Evolutionary conservation across 2,797 vertebrate species (phyloP).

Genomic region (Simalia tracyae): DNA sequence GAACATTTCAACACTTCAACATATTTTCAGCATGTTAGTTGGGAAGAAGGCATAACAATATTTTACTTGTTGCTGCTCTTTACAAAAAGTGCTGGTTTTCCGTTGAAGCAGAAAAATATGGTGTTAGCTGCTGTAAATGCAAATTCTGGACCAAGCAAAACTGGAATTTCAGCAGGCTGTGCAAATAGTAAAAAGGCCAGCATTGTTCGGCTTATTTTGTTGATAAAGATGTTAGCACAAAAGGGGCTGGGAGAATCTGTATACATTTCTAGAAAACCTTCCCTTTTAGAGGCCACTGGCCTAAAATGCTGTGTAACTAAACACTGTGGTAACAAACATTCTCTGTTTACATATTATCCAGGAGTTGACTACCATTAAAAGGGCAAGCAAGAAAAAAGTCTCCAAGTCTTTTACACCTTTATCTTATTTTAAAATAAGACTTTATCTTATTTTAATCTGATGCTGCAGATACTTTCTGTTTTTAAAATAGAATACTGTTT

Average conservation of each 20-base stretch:
- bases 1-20: background rate
- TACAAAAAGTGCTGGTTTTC: background rate
- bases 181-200: background rate
- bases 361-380: background rate
- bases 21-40: background rate
- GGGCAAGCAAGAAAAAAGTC: background rate
- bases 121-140: background rate
- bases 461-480: background rate
- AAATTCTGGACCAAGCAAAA: conserved; percentile 3
- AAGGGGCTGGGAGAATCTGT: background rate
- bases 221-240: background rate
- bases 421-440: background rate
- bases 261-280: background rate
- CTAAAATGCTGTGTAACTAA: background rate
- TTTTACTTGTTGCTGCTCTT: background rate
- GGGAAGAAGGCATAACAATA: background rate
- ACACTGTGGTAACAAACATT: background rate
- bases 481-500: background rate
- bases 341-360: background rate
- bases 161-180: conserved; percentile 3
- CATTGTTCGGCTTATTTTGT: background rate
- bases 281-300: background rate
- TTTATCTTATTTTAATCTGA: background rate
- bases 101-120: background rate
- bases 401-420: background rate